Conservation (phyloP, 2,888 invertebrate species). For the Herminia tarsipennalis region DNA sequence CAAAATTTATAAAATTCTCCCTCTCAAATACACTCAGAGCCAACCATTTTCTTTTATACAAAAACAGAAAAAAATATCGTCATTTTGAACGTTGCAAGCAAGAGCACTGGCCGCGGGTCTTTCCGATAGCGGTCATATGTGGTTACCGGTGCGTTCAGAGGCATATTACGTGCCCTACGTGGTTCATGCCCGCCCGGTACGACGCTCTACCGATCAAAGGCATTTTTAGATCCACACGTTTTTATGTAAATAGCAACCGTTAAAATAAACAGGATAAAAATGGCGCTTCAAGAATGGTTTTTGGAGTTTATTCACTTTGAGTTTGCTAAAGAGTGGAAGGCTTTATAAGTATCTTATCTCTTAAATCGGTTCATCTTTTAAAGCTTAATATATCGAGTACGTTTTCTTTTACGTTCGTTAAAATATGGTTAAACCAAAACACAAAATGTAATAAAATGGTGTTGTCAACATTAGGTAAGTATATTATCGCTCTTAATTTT, state of each 20-base stretch:
- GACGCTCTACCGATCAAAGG: slow-evolving; percentile 41
- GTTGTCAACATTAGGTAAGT: too few relatives aligned
- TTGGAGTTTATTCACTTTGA: not conserved
- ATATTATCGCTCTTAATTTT: too few relatives aligned
- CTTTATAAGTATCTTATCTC: too few relatives aligned
- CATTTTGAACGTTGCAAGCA: not conserved
- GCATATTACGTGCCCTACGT: slow-evolving; percentile 4
- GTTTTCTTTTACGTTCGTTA: too few relatives aligned
- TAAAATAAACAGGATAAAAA: slow-evolving; percentile 20
- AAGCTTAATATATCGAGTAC: too few relatives aligned
- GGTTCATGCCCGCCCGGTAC: slow-evolving; percentile 2
- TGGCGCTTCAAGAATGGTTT: not conserved
- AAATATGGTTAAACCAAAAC: too few relatives aligned
- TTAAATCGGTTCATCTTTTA: too few relatives aligned
- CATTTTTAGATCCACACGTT: slow-evolving; percentile 12
- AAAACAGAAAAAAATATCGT: not conserved
- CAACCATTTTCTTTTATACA: too few relatives aligned
- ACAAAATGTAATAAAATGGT: too few relatives aligned
- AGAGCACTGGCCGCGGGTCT: not conserved
- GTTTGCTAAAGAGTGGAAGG: too few relatives aligned
- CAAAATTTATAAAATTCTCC: too few relatives aligned
- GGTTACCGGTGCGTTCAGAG: slow-evolving; percentile 39
- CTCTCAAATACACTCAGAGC: too few relatives aligned
- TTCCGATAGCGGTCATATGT: not conserved
- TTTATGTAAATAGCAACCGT: slow-evolving; percentile 29